phyloP scores from a whole-genome alignment of 2,888 invertebrate genomes.

The Deilephila elpenor region DNA sequence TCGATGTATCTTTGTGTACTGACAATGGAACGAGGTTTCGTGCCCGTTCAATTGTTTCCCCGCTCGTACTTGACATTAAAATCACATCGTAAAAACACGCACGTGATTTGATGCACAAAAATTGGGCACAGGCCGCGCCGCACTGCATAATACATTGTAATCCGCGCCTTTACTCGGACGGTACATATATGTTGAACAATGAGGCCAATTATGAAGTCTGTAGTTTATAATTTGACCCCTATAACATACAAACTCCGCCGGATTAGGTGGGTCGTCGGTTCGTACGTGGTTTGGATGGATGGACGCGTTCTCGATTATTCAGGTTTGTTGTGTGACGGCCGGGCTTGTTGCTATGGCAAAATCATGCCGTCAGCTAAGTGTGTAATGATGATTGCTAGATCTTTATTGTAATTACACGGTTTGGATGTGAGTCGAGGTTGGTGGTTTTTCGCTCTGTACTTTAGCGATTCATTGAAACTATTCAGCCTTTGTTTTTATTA shows the following conservation, averaged over 20 bases:
- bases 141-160: slow-evolving; percentile 33
- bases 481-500: background rate
- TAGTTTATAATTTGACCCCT: slow-evolving; percentile 24
- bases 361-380: slow-evolving; percentile 21
- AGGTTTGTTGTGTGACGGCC: background rate
- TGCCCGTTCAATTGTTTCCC: slow-evolving; percentile 58
- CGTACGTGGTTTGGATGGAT: background rate
- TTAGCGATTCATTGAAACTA: background rate
- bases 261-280: slow-evolving; percentile 22
- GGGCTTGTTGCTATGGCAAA: slow-evolving; percentile 19
- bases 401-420: slow-evolving; percentile 12
- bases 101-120: slow-evolving; percentile 51
- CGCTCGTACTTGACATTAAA: slow-evolving; percentile 52
- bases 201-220: slow-evolving; percentile 26
- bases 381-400: slow-evolving; percentile 6
- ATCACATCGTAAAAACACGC: slow-evolving; percentile 48
- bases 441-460: background rate
- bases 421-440: background rate
- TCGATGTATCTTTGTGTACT: slow-evolving; percentile 35
- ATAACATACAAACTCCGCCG: slow-evolving; percentile 11
- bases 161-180: slow-evolving; percentile 32
- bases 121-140: slow-evolving; percentile 43
- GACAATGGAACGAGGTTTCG: slow-evolving; percentile 22
- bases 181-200: slow-evolving; percentile 36
- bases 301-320: slow-evolving; percentile 17